Evolutionary conservation across 2,888 invertebrate species (phyloP).

Genomic region (Andrena flavipes): DNA sequence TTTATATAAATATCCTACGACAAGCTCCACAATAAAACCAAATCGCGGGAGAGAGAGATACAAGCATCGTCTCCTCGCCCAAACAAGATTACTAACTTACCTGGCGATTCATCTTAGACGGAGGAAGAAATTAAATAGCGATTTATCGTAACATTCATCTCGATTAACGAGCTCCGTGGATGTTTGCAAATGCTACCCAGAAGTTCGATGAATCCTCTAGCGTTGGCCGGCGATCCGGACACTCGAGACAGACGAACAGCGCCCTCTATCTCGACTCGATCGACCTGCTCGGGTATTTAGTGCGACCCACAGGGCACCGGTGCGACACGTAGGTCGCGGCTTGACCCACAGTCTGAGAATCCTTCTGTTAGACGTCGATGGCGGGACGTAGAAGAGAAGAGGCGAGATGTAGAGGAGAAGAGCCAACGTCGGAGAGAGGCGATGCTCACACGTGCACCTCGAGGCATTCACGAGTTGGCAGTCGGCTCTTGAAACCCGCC

Average conservation of each 20-base stretch:
- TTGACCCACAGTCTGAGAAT: constrained; percentile 78
- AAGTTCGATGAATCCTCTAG: constrained; percentile 6
- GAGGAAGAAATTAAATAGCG: neutral
- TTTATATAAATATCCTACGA: constrained; percentile 11
- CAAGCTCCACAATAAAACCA: constrained; percentile 8
- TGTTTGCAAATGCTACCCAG: neutral
- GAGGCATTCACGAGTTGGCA: constrained; percentile 75
- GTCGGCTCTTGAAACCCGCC: constrained; percentile 79
- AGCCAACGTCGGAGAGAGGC: constrained; percentile 59
- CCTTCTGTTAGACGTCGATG: constrained; percentile 21
- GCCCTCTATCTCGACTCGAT: constrained; percentile 1
- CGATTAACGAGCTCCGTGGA: neutral
- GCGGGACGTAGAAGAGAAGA: constrained; percentile 25
- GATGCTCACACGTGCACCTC: constrained; percentile 77
- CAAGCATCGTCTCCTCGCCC: neutral
- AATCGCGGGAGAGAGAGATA: neutral
- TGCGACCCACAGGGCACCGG: constrained; percentile 64
- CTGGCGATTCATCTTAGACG: neutral
- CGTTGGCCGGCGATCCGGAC: neutral
- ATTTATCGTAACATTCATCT: constrained; percentile 12
- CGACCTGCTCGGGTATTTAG: constrained; percentile 33
- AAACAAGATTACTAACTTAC: neutral
- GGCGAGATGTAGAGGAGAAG: constrained; percentile 47
- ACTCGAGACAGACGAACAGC: neutral
- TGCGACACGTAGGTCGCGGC: constrained; percentile 77